Base-by-base conservation (phyloP, 1,140 invertebrate species). In the Drosophila grimshawi region DNA sequence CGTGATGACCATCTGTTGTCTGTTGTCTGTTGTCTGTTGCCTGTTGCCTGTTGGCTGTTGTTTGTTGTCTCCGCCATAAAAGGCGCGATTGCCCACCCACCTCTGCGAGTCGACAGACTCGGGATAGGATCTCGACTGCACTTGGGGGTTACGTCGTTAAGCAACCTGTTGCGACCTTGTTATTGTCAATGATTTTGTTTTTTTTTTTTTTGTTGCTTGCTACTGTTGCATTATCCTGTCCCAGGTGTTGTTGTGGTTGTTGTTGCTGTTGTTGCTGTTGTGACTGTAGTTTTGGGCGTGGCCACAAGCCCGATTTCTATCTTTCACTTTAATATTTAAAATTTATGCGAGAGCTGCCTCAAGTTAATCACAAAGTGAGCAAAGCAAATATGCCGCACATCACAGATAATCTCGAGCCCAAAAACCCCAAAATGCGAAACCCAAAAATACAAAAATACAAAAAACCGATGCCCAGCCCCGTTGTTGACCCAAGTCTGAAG, bases 281-380 rank as follows among this genome's bases (percentile, higher is more conserved):
- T 8, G 39, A n/a, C n/a, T 43, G 2, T 60, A 3, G 30, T 52
- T 7, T 66, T 41, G 35, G 67, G 76, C 65, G 76, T 70, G 83
- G 59, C 65, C 29, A 39, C 5, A 29, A 56, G 48, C 33, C 64
- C 67, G 83, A 86, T 86, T 80, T 89, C 72, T 77, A 86, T 86
- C 83, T 88, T 63, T 79, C 67, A 71, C 70, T 81, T 76, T 55
- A 89, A 88, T 83, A 86, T 86, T 82, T 88, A 67, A 76, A 73
- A 83, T 80, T 77, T 78, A 82, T 80, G 73, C 63, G 64, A 10
- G 29, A 29, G 52, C 35, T 48, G 63, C 52, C 33, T 7, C 41
- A 51, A 75, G 71, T 86, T 76, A 86, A 86, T 88, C 83, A 82
- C 68, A 67, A 69, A 61, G 51, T 67, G 60, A 78, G 83, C 45